Percentiles rank a stretch among this genome's conserved stretches.
Evolutionary conservation across 2,797 vertebrate species (phyloP).

Genomic region (Threskiornis aethiopicus): DNA sequence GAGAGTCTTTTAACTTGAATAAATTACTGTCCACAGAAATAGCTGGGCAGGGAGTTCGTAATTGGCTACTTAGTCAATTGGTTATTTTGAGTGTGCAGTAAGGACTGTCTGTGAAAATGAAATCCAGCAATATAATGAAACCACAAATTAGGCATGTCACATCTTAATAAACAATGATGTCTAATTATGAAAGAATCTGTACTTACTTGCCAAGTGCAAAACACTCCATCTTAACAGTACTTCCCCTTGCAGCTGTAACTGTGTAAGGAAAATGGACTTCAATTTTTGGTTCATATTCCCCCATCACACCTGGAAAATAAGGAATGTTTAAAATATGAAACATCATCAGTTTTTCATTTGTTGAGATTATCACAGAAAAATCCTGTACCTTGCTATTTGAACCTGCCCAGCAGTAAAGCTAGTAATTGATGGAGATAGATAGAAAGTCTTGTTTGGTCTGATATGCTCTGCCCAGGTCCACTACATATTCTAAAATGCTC

Average conservation of each 20-base stretch:
- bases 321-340: slow-evolving; percentile 61
- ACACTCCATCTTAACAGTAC: slow-evolving; percentile 93
- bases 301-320: slow-evolving; percentile 92
- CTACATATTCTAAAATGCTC: background rate
- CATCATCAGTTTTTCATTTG: slow-evolving; percentile 1
- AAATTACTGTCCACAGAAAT: background rate
- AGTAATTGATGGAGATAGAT: background rate
- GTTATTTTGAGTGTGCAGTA: background rate
- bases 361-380: background rate
- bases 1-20: background rate
- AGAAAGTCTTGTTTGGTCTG: background rate
- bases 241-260: slow-evolving; percentile 89
- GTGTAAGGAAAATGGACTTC: slow-evolving; percentile 93
- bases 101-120: slow-evolving; percentile 2
- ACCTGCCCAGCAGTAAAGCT: background rate
- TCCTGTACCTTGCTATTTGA: background rate
- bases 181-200: slow-evolving; percentile 68
- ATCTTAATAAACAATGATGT: slow-evolving; percentile 60
- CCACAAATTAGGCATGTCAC: slow-evolving; percentile 22
- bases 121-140: slow-evolving; percentile 43
- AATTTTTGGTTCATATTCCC: slow-evolving; percentile 98
- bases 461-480: background rate
- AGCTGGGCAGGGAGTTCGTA: background rate
- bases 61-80: slow-evolving; percentile 5
- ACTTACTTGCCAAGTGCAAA: slow-evolving; percentile 99